These are phyloP conservation scores for Caenorhabditis macrosperma DNA, from an alignment of 2,888 invertebrate species.

Conservation along the genomic window DNA sequence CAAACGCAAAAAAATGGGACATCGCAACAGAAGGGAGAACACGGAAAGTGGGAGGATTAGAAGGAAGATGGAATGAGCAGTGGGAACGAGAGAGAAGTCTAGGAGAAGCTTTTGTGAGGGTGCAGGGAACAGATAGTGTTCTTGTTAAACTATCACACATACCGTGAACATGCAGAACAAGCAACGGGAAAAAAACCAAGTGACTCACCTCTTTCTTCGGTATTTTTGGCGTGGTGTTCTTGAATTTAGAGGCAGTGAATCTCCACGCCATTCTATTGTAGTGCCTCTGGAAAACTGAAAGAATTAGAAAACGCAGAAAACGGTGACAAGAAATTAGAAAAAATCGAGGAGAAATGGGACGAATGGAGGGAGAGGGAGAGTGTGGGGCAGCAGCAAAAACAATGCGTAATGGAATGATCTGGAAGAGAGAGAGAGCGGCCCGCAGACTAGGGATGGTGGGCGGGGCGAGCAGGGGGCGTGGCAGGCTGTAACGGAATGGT, in stretches of 20 bases:
- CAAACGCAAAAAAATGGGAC: conserved; percentile 10
- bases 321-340: neutral
- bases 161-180: conserved; percentile 8
- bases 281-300: conserved; percentile 22
- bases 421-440: too few species aligned
- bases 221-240: conserved; percentile 96
- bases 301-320: neutral
- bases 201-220: conserved; percentile 88
- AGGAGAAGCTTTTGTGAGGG: too few species aligned
- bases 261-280: conserved; percentile 82
- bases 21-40: neutral
- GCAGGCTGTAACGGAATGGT: too few species aligned
- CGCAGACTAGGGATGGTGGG: too few species aligned
- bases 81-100: too few species aligned
- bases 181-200: neutral
- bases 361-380: neutral
- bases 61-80: neutral
- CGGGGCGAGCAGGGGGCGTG: too few species aligned
- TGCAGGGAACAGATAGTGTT: too few species aligned
- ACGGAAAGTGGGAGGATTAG: conserved; percentile 5
- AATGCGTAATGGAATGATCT: too few species aligned
- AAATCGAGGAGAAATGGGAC: neutral
- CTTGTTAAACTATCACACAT: too few species aligned
- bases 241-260: conserved; percentile 97
- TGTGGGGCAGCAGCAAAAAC: neutral